A percentile compares a stretch with the other conserved stretches of the same genome.
Evolutionary conservation across 2,113 vertebrate genomes (phyloP).

Genomic region (Callipepla squamata): DNA sequence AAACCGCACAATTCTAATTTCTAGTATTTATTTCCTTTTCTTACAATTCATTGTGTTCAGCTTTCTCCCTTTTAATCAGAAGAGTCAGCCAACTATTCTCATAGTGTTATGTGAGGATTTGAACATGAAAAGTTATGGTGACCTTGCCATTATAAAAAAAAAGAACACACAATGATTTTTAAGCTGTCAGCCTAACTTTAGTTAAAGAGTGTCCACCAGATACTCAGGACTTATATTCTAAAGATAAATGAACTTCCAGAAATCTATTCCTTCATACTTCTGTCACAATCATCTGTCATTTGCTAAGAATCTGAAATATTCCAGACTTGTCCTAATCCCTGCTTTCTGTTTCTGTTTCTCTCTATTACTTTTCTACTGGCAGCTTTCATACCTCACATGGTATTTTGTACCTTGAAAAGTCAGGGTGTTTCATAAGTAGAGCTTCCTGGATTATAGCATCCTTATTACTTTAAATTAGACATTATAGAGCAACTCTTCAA

Average conservation of each 20-base stretch:
- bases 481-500: background rate
- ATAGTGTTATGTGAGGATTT: background rate
- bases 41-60: background rate
- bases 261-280: conserved; percentile 25
- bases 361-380: conserved; percentile 29
- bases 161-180: conserved; percentile 4
- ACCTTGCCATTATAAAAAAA: background rate
- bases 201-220: conserved; percentile 3
- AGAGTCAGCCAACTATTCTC: background rate
- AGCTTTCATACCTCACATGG: background rate
- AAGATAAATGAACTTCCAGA: background rate
- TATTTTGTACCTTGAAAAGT: conserved; percentile 31
- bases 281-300: conserved; percentile 32
- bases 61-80: background rate
- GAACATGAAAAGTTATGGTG: background rate
- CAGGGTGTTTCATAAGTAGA: conserved; percentile 35
- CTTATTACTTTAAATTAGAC: conserved; percentile 18
- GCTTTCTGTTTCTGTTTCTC: conserved; percentile 52
- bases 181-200: background rate
- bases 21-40: background rate
- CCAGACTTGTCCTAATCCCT: conserved; percentile 56
- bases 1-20: background rate
- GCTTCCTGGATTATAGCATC: conserved; percentile 44
- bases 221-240: background rate
- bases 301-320: conserved; percentile 54